Evolutionary conservation across 2,888 invertebrate species (phyloP), one percentile per base, ranked within the genome.

Genomic region (Gasteruption jaculator): DNA sequence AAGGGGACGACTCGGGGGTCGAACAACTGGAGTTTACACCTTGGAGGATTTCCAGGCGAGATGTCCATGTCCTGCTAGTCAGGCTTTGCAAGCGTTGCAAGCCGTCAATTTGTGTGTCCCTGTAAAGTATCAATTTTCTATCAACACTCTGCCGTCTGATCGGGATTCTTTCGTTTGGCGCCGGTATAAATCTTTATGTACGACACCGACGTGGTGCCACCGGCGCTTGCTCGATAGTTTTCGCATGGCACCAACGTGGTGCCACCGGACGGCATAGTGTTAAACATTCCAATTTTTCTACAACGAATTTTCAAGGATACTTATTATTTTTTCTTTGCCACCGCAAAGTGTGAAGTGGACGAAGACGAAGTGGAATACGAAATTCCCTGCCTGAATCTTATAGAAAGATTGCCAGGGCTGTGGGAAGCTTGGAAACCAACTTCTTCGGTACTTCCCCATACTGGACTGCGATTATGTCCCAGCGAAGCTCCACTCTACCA

Each of bases 21-120:
- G 81, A 22, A 76, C 78, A 6, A 80, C 83, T 11, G 87, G 86
- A 2, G 82, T 82, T 52, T 86, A 84, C 64, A 79, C 83, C 2
- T 70, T 78, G 8, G 84, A 85, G 54, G 85, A 86, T 65, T 83
- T 87, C 61, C 85, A 84, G 67, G 76, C 82, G 26, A 76, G 82
- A 55, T 82, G 83, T 21, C 82, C 84, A 34, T 79, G 81, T 43
- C 85, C 86, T 56, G 82, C 84, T 4, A 68, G 75, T 40, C 82
- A 83, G 56, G 75, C 85, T 53, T 71, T 87, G 32, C 80, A 81
- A 60, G 73, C 81, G 46, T 68, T 88, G 31, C 83, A 85, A 68
- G 81, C 85, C 5, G 73, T 86, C 42, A 81, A 83, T 60, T 68
- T 86, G 33, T 85, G 85, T 59, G 78, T 82, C 41, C 74, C 76